A percentile compares a stretch with the other conserved stretches of the same genome.
These are phyloP conservation scores for Zenarchopterus dispar DNA, from an alignment of 2,797 vertebrate genomes.

Conservation along the genomic window DNA sequence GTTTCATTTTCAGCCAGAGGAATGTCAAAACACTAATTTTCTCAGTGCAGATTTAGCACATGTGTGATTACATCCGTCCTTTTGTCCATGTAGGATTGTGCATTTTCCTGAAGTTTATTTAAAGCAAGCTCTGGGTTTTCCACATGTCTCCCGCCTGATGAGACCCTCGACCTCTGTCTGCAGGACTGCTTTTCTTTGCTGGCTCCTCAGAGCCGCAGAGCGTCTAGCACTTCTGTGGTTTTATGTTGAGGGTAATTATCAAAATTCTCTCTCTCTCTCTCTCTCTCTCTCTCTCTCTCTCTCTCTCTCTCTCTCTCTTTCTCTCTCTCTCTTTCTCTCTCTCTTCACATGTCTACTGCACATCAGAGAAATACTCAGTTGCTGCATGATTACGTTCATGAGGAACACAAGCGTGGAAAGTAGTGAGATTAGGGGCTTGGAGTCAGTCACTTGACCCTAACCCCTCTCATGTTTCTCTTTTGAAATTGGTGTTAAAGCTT, in stretches of 20 bases:
- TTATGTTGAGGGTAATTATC: constrained; percentile 13
- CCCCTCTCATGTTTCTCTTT: neutral
- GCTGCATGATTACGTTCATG: neutral
- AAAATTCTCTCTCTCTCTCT: constrained; percentile 13
- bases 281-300: too few relatives aligned
- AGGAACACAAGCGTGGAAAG: neutral
- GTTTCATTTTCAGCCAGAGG: constrained; percentile 34
- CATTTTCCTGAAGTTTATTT: constrained; percentile 19
- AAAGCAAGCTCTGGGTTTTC: constrained; percentile 19
- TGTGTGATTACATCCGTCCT: constrained; percentile 12
- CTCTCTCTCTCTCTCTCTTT: too few relatives aligned
- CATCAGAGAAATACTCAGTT: neutral
- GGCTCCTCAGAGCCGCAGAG: constrained; percentile 10
- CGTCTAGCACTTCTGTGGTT: constrained; percentile 57
- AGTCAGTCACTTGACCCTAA: neutral
- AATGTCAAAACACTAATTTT: constrained; percentile 14
- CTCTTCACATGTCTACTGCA: constrained; percentile 14
- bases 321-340: constrained; percentile 23
- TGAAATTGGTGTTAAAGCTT: too few relatives aligned
- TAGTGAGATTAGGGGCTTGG: neutral
- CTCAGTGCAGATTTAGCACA: constrained; percentile 8
- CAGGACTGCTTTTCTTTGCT: constrained; percentile 12
- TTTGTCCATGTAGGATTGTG: constrained; percentile 3
- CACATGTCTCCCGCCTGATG: constrained; percentile 25
- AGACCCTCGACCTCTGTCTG: constrained; percentile 41